Evolutionary conservation across 2,113 vertebrate genomes (phyloP).

Genomic region (Carollia perspicillata): DNA sequence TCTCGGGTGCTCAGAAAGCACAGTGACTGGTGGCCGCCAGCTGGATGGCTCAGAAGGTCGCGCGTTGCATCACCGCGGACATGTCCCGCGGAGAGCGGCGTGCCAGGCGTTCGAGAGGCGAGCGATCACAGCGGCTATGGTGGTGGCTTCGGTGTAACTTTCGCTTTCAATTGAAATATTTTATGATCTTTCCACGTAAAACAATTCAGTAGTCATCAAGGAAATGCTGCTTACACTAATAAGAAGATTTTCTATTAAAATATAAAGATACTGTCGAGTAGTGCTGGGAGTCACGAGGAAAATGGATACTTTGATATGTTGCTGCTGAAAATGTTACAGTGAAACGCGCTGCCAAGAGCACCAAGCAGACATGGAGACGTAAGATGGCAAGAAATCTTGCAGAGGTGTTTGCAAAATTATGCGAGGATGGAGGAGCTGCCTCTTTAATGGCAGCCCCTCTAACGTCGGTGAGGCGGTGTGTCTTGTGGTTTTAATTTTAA

Average conservation of each 20-base stretch:
- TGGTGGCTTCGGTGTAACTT: neutral
- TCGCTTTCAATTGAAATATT: conserved; percentile 16
- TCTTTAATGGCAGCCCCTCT: neutral
- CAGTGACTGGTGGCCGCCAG: neutral
- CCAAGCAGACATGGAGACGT: neutral
- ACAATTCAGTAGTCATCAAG: neutral
- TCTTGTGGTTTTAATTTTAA: neutral
- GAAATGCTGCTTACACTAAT: conserved; percentile 21
- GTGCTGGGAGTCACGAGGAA: neutral
- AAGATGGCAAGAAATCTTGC: neutral
- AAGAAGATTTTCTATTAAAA: neutral
- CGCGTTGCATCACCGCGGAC: neutral
- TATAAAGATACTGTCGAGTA: neutral
- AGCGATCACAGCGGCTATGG: neutral
- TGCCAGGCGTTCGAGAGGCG: neutral
- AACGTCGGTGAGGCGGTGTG: neutral
- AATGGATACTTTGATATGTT: neutral
- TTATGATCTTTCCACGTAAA: neutral
- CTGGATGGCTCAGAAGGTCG: too few species aligned
- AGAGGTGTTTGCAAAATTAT: neutral
- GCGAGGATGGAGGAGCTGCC: neutral
- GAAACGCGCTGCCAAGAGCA: neutral
- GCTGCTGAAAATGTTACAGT: neutral
- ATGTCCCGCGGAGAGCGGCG: neutral
- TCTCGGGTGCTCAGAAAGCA: neutral